Conservation (phyloP, 2,113 vertebrate species). For the Entomyzon cyanotis region DNA sequence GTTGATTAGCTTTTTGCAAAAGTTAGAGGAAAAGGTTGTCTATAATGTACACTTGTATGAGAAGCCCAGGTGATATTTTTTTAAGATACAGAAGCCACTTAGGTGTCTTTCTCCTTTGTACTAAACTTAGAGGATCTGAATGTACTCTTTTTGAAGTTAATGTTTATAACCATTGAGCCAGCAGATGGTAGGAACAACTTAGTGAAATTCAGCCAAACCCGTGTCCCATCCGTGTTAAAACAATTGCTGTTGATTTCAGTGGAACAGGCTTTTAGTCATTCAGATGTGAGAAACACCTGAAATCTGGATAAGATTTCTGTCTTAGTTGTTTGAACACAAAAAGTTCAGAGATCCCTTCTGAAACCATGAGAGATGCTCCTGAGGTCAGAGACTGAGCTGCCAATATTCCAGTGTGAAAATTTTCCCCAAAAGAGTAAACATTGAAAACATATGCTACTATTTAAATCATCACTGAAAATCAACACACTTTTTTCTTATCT, state of each 20-base stretch:
- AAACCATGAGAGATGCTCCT: background rate
- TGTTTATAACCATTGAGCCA: background rate
- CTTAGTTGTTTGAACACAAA: background rate
- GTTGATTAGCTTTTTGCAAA: background rate
- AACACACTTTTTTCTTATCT: background rate
- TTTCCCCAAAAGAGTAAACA: background rate
- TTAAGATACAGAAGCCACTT: accelerated
- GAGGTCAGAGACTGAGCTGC: background rate
- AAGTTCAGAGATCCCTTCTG: background rate
- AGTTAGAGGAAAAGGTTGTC: background rate
- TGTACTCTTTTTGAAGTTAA: background rate
- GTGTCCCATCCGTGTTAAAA: background rate
- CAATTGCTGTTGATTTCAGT: background rate
- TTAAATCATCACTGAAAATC: background rate
- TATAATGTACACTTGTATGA: background rate
- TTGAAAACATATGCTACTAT: background rate
- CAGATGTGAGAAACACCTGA: background rate
- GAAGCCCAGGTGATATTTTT: background rate
- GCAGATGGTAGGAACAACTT: background rate
- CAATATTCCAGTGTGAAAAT: background rate
- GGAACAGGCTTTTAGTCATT: background rate
- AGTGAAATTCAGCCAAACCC: background rate
- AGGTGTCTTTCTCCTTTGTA: background rate
- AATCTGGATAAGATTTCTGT: background rate
- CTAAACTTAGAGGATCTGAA: background rate